phyloP scores from a whole-genome alignment of 1,140 invertebrate genomes.

The Drosophila cardini region DNA sequence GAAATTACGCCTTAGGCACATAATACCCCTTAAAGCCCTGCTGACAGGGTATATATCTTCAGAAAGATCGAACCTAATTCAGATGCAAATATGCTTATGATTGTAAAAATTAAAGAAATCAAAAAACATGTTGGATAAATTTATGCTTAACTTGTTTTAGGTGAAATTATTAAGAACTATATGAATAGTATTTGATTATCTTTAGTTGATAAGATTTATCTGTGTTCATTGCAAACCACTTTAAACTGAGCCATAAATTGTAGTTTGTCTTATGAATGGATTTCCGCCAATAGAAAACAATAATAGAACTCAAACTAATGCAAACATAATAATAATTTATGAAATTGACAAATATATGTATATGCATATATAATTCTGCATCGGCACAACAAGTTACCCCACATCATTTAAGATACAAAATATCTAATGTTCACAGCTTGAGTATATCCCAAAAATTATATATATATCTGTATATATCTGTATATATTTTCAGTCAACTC shows the following conservation, averaged over 20 bases:
- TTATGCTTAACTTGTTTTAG: neutral
- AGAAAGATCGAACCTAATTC: neutral
- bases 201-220: slow-evolving; percentile 5
- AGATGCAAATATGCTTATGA: slow-evolving; percentile 13
- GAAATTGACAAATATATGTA: neutral
- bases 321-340: slow-evolving; percentile 11
- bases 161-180: slow-evolving; percentile 12
- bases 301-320: neutral
- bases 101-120: neutral
- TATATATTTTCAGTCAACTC: slow-evolving; percentile 58
- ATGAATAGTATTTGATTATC: neutral
- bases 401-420: slow-evolving; percentile 1
- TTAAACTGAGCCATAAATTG: neutral
- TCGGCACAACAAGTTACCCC: slow-evolving; percentile 27
- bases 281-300: neutral
- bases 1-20: no score
- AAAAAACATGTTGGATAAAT: slow-evolving; percentile 6
- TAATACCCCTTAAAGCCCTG: no score
- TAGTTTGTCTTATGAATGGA: neutral
- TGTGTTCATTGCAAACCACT: neutral
- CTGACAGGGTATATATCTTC: neutral
- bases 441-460: slow-evolving; percentile 20
- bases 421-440: neutral
- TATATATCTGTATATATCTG: no score
- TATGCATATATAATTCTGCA: slow-evolving; percentile 11